A percentile compares a stretch with the other conserved stretches of the same genome.
Conservation (phyloP, 92 coral and sea anemone genomes). For the Umimayanthus chanpuru region DNA sequence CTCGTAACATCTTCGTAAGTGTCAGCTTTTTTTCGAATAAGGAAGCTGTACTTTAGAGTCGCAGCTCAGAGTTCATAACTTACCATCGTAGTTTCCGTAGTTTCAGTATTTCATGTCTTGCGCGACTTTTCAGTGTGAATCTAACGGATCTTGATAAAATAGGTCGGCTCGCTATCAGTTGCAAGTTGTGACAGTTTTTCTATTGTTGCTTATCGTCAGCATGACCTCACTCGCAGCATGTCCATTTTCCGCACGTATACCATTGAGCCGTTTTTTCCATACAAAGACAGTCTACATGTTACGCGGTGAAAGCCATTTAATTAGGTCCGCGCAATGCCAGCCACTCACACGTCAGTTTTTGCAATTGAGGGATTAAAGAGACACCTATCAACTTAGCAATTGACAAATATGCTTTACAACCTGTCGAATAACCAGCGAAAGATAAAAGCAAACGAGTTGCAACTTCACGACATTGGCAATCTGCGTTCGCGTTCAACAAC, state of each 20-base stretch:
- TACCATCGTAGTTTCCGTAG: background rate
- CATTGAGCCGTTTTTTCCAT: conserved; percentile 4
- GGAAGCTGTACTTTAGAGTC: background rate
- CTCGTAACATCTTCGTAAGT: background rate
- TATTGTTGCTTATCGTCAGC: background rate
- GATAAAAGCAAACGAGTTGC: background rate
- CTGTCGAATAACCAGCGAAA: background rate
- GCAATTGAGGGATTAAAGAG: background rate
- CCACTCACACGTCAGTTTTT: background rate
- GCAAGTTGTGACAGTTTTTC: background rate
- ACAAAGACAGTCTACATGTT: background rate
- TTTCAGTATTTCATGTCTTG: background rate
- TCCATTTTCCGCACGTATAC: background rate
- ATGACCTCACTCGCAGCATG: conserved; percentile 30
- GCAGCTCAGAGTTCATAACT: background rate
- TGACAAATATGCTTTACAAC: background rate
- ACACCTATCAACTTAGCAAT: background rate
- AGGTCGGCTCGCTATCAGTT: background rate
- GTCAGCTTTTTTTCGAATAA: background rate
- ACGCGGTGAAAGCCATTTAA: conserved; percentile 5
- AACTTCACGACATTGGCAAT: background rate
- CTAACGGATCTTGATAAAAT: background rate
- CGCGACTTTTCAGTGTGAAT: background rate
- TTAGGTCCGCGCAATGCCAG: background rate
- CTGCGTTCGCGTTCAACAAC: background rate